Evolutionary conservation across 2,888 invertebrate species (phyloP).

Genomic region (Pandemis heparana): DNA sequence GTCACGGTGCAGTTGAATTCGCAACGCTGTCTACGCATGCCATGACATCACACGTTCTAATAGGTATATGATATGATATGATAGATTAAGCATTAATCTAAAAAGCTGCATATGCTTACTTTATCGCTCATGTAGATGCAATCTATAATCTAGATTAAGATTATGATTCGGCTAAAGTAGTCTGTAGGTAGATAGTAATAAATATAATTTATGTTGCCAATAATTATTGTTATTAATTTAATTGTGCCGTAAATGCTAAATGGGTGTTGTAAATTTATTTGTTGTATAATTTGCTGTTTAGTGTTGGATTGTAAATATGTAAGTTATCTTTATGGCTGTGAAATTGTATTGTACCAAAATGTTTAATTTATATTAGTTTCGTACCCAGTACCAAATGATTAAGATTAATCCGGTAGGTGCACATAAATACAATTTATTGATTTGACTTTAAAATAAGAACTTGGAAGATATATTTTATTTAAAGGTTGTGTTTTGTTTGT

Average conservation of each 20-base stretch:
- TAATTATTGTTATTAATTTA: conserved; percentile 26
- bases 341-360: conserved; percentile 10
- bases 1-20: background rate
- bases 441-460: background rate
- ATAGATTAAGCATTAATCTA: conserved; percentile 8
- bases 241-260: background rate
- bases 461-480: background rate
- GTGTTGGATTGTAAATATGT: conserved; percentile 21
- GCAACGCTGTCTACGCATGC: conserved; percentile 8
- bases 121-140: conserved; percentile 22
- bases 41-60: conserved; percentile 23
- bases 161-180: background rate
- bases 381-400: background rate
- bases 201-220: conserved; percentile 2
- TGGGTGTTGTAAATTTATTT: background rate
- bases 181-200: conserved; percentile 21
- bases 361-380: background rate
- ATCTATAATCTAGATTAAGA: conserved; percentile 10
- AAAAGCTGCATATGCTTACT: conserved; percentile 11
- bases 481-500: conserved; percentile 26
- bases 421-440: background rate
- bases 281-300: conserved; percentile 4
- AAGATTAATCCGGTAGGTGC: background rate
- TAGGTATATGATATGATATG: background rate
- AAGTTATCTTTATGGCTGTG: conserved; percentile 31